phyloP scores from a whole-genome alignment of 2,113 vertebrate species.

The Ictidomys tridecemlineatus region DNA sequence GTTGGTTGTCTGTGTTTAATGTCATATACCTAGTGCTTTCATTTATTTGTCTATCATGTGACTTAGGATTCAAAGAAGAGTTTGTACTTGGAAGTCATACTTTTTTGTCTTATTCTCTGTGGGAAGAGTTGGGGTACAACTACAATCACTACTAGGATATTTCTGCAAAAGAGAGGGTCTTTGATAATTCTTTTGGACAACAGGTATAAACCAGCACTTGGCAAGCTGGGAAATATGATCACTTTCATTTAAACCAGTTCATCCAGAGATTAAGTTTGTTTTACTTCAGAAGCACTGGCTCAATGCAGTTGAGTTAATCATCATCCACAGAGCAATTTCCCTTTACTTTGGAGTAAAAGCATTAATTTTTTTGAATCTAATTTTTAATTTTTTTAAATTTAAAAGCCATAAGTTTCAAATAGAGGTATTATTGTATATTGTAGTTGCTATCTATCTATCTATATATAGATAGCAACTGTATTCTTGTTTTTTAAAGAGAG shows the following conservation, averaged over 20 bases:
- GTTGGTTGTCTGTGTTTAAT: constrained; percentile 1
- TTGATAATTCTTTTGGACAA: neutral
- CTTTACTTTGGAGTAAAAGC: constrained; percentile 17
- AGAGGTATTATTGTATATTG: neutral
- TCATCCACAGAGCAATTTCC: neutral
- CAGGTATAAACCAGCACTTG: neutral
- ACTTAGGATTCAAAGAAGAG: constrained; percentile 15
- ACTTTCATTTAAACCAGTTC: neutral
- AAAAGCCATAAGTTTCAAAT: constrained; percentile 15
- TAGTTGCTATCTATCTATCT: neutral
- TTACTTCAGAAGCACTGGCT: constrained; percentile 24
- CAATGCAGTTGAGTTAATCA: neutral
- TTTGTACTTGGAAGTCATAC: neutral
- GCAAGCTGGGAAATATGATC: constrained; percentile 30
- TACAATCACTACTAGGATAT: neutral
- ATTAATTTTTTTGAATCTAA: neutral
- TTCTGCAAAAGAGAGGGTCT: neutral
- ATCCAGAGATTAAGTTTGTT: constrained; percentile 3
- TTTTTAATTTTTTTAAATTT: no score
- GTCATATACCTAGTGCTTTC: neutral
- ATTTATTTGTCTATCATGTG: neutral
- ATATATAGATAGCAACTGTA: no score
- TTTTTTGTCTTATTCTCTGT: constrained; percentile 1
- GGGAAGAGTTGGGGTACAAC: neutral
- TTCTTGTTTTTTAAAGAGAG: no score